Evolutionary conservation across 30 jellyfish, hydroid and myxozoan genomes (phyloP), one percentile per base, ranked within the genome.

Genomic region (Pelagia noctiluca): DNA sequence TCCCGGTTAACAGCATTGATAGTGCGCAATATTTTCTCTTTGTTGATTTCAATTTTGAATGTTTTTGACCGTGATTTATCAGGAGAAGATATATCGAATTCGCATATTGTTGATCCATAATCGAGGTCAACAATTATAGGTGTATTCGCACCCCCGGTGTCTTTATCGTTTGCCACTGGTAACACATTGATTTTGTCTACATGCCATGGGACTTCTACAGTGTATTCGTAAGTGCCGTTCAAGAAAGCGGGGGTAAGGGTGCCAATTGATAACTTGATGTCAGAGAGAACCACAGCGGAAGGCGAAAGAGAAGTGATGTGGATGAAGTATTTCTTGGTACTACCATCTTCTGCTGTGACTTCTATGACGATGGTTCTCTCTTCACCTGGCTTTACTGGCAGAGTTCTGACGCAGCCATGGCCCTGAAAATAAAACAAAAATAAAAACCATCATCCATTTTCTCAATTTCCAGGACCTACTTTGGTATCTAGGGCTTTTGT

Each of bases 291-390:
- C n/a, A 96, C 94, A 72, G 42, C 70, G 18, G 80, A 75, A 19
- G 98, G 89, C 16, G 98, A 84, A 48, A 78, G 25, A 12, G 89
- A 82, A n/a, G 63, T 37, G 34, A 85, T 80, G 48, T 70, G 46
- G 25, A 91, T 50, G 19, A 54, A 70, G 82, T 91, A 91, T 25
- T 63, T 31, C 60, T 91, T 91, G 13, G 86, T 76, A 8, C 87
- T 84, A 10, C 98, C 98, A 84, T 91, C 94, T 64, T 91, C 98
- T 28, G 98, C 98, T 2, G 98, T 77, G 50, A 91, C 98, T 72
- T 91, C 98, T 38, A 91, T 72, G 19, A 49, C 42, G 24, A 70
- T 30, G 11, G 33, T 42, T 1, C 22, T 24, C 36, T 34, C 66
- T 16, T 88, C 88, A 30, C 98, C 98, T 35, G 83, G 89, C 0